Percentiles rank a stretch among this genome's conserved stretches.
Conservation (phyloP, 2,888 invertebrate species). For the Lasioglossum vierecki region DNA sequence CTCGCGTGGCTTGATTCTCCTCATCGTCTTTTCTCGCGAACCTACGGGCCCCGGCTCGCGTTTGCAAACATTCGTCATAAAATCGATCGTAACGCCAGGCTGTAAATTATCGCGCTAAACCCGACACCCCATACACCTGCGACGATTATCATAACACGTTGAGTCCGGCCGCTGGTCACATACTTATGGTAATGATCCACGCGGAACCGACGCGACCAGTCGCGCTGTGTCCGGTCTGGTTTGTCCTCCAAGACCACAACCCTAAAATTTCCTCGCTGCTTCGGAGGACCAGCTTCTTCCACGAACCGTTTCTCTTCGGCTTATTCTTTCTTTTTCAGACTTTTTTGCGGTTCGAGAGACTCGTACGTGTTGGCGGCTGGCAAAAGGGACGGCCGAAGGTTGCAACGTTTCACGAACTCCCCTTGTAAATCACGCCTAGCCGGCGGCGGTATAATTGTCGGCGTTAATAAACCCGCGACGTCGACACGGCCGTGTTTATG, state of each 20-base stretch:
- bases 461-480: constrained; percentile 75
- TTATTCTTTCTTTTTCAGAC: constrained; percentile 20
- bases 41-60: not conserved
- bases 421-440: constrained; percentile 76
- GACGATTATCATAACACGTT: constrained; percentile 49
- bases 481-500: constrained; percentile 70
- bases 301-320: constrained; percentile 36
- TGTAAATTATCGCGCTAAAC: constrained; percentile 47
- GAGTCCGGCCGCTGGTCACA: constrained; percentile 29
- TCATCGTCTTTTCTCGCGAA: not conserved
- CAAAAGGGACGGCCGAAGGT: constrained; percentile 46
- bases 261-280: constrained; percentile 40
- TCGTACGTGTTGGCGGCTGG: constrained; percentile 37
- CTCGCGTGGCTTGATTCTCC: constrained; percentile 1
- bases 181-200: constrained; percentile 56
- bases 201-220: constrained; percentile 12
- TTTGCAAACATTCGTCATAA: constrained; percentile 38
- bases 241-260: constrained; percentile 24
- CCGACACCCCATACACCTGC: constrained; percentile 41
- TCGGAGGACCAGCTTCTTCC: constrained; percentile 38
- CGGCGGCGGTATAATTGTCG: constrained; percentile 74
- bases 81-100: constrained; percentile 41
- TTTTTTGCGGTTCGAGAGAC: constrained; percentile 26
- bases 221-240: not conserved
- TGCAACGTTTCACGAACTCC: constrained; percentile 64